Percentiles rank a stretch among this genome's conserved stretches.
These are phyloP conservation scores for Parambassis ranga DNA, from an alignment of 2,797 vertebrate genomes.

Conservation along the genomic window DNA sequence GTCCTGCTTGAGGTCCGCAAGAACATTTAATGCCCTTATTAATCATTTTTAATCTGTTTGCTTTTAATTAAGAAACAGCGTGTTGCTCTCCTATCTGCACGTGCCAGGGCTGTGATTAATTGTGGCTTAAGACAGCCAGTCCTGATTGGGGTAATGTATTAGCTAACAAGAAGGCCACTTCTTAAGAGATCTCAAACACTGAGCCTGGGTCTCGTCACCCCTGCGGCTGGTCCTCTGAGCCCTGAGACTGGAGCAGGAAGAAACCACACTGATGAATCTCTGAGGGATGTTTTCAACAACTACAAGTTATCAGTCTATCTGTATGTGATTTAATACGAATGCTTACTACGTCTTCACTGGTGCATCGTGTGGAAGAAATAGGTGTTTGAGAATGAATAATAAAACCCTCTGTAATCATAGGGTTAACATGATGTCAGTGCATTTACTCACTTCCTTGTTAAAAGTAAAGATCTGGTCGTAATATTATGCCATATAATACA, in stretches of 20 bases:
- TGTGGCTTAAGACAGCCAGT: slow-evolving; percentile 95
- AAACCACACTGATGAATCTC: slow-evolving; percentile 19
- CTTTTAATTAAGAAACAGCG: slow-evolving; percentile 99
- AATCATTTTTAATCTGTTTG: slow-evolving; percentile 99
- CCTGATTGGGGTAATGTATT: slow-evolving; percentile 96
- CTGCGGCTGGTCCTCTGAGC: slow-evolving; percentile 38
- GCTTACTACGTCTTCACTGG: slow-evolving; percentile 11
- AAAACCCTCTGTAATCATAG: slow-evolving; percentile 9
- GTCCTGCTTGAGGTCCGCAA: slow-evolving; percentile 91
- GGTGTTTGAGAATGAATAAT: background rate
- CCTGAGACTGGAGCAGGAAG: slow-evolving; percentile 1
- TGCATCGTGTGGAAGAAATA: background rate
- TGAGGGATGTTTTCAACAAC: slow-evolving; percentile 34
- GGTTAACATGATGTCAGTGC: no score
- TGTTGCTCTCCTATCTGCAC: slow-evolving; percentile 98
- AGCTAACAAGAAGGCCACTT: slow-evolving; percentile 89
- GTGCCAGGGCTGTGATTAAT: slow-evolving; percentile 99
- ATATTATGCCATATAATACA: no score
- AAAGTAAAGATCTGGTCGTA: background rate
- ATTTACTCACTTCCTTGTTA: background rate
- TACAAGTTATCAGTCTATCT: slow-evolving; percentile 32
- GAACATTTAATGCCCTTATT: slow-evolving; percentile 99
- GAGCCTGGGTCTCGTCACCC: slow-evolving; percentile 58
- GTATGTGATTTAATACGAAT: slow-evolving; percentile 31
- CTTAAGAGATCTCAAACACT: slow-evolving; percentile 76